These are phyloP conservation scores for Cordilura impudica DNA, from an alignment of 2,888 invertebrate genomes.

Conservation along the genomic window DNA sequence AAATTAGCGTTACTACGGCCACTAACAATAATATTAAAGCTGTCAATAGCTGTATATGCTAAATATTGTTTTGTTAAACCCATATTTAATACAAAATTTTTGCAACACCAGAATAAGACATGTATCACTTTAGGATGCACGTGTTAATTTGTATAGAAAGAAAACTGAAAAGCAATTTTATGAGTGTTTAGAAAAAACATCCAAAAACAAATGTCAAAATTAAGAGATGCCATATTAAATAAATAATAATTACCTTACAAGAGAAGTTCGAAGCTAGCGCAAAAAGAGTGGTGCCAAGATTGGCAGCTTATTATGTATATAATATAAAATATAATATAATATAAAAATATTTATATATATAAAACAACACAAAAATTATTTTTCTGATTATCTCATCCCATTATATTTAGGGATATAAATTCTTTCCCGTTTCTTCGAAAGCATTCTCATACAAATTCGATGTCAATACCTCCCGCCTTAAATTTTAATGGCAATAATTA, in stretches of 20 bases:
- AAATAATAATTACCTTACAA: not conserved
- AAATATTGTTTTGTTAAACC: constrained; percentile 96
- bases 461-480: too few relatives aligned
- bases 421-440: too few relatives aligned
- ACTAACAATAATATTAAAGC: constrained; percentile 92
- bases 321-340: too few relatives aligned
- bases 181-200: constrained; percentile 17
- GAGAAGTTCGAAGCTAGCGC: not conserved
- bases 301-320: too few relatives aligned
- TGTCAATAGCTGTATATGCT: constrained; percentile 89
- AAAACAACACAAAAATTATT: too few relatives aligned
- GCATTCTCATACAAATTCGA: too few relatives aligned
- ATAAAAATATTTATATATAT: too few relatives aligned
- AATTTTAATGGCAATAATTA: too few relatives aligned
- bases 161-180: not conserved
- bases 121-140: constrained; percentile 32
- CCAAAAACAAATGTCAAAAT: constrained; percentile 26
- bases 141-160: constrained; percentile 54
- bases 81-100: constrained; percentile 79
- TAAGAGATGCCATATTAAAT: constrained; percentile 3
- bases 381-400: too few relatives aligned
- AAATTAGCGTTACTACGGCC: constrained; percentile 88
- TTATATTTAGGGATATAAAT: too few relatives aligned
- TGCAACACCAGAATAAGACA: not conserved
- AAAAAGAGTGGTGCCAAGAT: not conserved